These are phyloP conservation scores for Merops nubicus DNA, from an alignment of 2,113 vertebrate genomes.

Conservation along the genomic window DNA sequence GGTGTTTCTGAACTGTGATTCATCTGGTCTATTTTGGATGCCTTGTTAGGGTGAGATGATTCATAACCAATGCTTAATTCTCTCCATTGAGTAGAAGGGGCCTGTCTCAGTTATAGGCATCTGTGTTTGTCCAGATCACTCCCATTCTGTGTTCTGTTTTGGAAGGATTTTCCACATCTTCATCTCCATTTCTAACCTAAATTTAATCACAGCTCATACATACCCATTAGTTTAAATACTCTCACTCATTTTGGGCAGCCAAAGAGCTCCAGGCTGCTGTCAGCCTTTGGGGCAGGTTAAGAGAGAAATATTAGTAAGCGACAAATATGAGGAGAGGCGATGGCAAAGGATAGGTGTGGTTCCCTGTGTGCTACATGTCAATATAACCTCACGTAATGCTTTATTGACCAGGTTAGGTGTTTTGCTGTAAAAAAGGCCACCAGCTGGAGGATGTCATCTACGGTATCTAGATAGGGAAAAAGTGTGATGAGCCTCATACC, in stretches of 20 bases:
- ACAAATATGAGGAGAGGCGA: not conserved
- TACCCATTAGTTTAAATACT: not conserved
- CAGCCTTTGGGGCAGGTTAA: not conserved
- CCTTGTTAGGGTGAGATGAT: conserved; percentile 37
- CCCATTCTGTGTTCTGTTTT: not conserved
- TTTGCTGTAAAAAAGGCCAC: not conserved
- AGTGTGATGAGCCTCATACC: fast-evolving
- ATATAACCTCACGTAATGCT: not conserved
- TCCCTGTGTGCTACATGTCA: not conserved
- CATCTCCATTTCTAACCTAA: not conserved
- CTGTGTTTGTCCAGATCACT: conserved; percentile 15
- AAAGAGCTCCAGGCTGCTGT: not conserved
- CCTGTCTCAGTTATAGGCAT: not conserved
- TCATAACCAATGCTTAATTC: not conserved
- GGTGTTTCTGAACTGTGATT: conserved; percentile 48
- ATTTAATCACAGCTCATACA: not conserved
- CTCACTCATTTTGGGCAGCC: not conserved
- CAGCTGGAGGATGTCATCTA: fast-evolving
- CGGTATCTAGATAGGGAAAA: not conserved
- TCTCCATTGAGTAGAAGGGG: not conserved
- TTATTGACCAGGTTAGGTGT: not conserved
- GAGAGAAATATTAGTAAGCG: not conserved
- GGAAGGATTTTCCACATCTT: not conserved
- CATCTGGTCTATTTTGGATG: conserved; percentile 42
- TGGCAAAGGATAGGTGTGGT: not conserved